A percentile compares a stretch with the other conserved stretches of the same genome.
Conservation (phyloP, 2,113 vertebrate species). For the Athene noctua region DNA sequence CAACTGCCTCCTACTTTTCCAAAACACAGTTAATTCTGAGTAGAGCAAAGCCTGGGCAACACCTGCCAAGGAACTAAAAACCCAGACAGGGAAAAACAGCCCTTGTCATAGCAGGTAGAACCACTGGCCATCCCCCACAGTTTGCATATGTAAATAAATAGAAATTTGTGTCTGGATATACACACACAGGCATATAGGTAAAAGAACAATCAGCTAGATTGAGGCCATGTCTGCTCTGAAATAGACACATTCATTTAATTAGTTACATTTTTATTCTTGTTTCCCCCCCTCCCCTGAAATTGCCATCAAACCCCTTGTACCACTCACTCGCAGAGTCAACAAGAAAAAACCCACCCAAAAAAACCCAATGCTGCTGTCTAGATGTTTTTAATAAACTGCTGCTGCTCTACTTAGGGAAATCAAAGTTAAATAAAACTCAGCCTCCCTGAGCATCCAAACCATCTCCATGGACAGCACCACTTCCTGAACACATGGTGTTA, state of each 20-base stretch:
- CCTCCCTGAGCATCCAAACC: neutral
- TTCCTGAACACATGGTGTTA: accelerated
- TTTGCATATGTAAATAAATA: neutral
- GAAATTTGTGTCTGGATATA: neutral
- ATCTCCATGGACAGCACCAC: neutral
- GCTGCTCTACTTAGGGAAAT: neutral
- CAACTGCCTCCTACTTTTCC: neutral
- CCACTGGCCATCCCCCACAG: neutral
- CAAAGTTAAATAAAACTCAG: neutral
- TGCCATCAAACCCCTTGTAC: neutral
- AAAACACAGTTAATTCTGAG: neutral
- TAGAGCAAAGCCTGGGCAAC: neutral
- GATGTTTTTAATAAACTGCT: neutral
- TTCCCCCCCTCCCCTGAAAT: neutral
- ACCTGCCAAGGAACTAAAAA: neutral
- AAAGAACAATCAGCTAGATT: neutral
- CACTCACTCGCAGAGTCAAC: neutral
- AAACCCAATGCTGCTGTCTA: neutral
- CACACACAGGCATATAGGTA: neutral
- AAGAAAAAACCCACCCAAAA: neutral
- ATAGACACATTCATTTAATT: neutral
- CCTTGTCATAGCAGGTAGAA: neutral
- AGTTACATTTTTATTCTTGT: neutral
- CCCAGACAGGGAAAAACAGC: neutral
- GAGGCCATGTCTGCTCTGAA: neutral